phyloP scores from a whole-genome alignment of 2,113 vertebrate genomes.

The Pipra filicauda region DNA sequence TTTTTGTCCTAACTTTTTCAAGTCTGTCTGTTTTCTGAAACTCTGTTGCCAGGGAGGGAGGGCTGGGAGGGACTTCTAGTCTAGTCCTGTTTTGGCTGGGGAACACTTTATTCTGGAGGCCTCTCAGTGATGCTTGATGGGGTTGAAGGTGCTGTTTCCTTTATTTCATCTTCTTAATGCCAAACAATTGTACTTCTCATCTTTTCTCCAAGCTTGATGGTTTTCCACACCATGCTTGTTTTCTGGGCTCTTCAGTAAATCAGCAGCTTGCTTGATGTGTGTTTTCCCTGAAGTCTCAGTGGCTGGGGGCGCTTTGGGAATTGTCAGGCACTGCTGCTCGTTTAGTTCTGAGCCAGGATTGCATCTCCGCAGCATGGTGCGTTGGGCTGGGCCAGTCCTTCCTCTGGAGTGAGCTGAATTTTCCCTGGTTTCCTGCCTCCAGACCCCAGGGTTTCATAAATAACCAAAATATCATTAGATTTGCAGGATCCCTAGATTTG shows the following conservation, averaged over 20 bases:
- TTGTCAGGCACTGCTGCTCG: background rate
- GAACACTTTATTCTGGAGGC: background rate
- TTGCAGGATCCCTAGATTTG: background rate
- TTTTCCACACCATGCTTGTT: background rate
- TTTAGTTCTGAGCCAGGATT: background rate
- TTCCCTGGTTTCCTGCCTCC: background rate
- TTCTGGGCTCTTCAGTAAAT: background rate
- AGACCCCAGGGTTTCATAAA: background rate
- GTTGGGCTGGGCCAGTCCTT: background rate
- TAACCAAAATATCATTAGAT: background rate
- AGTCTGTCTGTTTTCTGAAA: background rate
- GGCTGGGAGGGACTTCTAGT: background rate
- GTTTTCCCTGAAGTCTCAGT: background rate
- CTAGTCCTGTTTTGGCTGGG: background rate
- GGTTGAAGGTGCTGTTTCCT: background rate
- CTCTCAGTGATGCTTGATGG: background rate
- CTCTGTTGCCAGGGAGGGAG: background rate
- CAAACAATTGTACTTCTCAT: background rate
- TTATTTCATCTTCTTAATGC: background rate
- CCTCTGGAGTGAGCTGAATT: background rate
- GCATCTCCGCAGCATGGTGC: fast-evolving
- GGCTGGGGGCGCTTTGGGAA: background rate
- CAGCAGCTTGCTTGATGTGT: background rate
- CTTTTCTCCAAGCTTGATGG: background rate
- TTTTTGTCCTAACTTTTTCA: background rate